Base-by-base conservation (phyloP, 2,888 invertebrate genomes). In the Mythimna lalbum region DNA sequence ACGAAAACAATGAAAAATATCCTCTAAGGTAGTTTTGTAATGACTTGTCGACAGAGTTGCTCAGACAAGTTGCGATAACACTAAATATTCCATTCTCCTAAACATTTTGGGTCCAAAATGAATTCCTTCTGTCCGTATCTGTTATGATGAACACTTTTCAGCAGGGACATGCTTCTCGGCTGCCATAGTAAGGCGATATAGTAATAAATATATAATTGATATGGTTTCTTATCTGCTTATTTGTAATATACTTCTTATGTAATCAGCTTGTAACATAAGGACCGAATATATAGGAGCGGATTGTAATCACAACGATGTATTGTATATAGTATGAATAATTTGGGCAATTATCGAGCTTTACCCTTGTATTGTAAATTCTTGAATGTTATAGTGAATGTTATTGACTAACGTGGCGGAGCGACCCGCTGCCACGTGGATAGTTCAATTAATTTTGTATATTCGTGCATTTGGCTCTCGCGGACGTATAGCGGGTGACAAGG, bases 291-390 rank as follows among this genome's bases (percentile, higher is more conserved):
- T 53, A 19, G 19, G 31, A 43, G 55, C 39, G 39, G 43, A 47
- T 50, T 65, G 47, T 63, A 56, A 60, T 78, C 68, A 76, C 85
- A 65, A 76, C 71, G 66, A 55, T 73, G 47, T 62, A 59, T 61
- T 83, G 72, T 83, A 85, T 70, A 80, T 85, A 85, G 53, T 73
- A 72, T 64, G 17, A 76, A 77, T 85, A 52, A 73, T 83, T 83
- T 77, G 84, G 76, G 75, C 81, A 85, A 85, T 84, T 84, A 83
- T 81, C 75, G 84, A 84, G 84, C 84, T 84, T 84, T 84, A 86
- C 70, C 64, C 56, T 63, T 76, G 27, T 72, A 75, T 73, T 72
- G 81, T 85, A 73, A 52, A 85, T 80, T 80, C 31, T 72, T 73
- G 47, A 69, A 70, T 72, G 70, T 78, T 65, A 61, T 82, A 76